A percentile compares a stretch with the other conserved stretches of the same genome.
Conservation (phyloP, 2,888 invertebrate species). For the Adelognathus sp. region DNA sequence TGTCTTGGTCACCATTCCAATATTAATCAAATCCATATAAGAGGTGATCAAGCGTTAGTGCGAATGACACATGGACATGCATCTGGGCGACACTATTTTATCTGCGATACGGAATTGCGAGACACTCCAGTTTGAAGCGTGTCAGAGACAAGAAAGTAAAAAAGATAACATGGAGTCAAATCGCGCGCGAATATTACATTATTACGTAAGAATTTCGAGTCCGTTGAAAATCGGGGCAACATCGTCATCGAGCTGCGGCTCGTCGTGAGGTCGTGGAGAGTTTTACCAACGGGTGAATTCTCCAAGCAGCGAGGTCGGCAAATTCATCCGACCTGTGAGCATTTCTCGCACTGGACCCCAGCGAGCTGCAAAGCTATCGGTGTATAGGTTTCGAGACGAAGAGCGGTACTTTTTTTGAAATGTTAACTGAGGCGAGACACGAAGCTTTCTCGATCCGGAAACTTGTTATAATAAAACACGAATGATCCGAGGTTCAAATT, state of each 20-base stretch:
- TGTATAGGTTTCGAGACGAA: neutral
- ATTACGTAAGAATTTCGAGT: constrained; percentile 51
- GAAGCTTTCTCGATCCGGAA: neutral
- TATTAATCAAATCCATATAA: constrained; percentile 31
- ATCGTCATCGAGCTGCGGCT: constrained; percentile 25
- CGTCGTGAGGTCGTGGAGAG: constrained; percentile 48
- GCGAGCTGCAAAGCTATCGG: neutral
- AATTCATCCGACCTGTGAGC: constrained; percentile 35
- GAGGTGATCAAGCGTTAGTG: neutral
- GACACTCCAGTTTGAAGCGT: neutral
- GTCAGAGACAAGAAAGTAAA: neutral
- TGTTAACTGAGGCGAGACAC: constrained; percentile 7
- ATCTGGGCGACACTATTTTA: constrained; percentile 38
- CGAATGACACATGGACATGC: constrained; percentile 20
- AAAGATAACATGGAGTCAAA: constrained; percentile 14
- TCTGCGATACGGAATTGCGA: constrained; percentile 22
- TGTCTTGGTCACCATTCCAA: neutral
- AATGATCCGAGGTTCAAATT: constrained; percentile 7
- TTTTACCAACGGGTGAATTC: constrained; percentile 19
- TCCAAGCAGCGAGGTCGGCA: constrained; percentile 23
- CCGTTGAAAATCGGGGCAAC: constrained; percentile 22
- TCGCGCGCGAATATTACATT: constrained; percentile 37
- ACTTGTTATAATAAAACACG: constrained; percentile 3
- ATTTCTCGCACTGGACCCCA: constrained; percentile 1
- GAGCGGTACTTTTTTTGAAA: neutral